Base-by-base conservation (phyloP, 2,888 invertebrate species). In the Trichogramma dendrolimi region DNA sequence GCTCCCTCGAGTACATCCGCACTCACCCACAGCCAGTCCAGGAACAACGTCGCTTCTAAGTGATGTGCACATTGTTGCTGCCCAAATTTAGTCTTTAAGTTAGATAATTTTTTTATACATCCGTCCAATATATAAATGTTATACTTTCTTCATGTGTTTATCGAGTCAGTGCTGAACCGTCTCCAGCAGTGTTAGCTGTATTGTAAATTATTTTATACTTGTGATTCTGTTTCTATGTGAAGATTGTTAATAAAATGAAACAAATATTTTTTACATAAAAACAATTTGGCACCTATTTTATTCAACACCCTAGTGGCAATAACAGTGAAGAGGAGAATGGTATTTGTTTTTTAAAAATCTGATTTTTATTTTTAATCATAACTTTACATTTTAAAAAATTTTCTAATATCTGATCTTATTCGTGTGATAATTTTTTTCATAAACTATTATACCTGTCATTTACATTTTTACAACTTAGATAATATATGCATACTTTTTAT, bases 1-100 rank as follows among this genome's bases (percentile, higher is more conserved):
- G 70, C 11, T 72, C 78, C 4, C 70, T 76, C 10, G 76, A 75
- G 27, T 76, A 71, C 71, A 72, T 71, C 56, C 72, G 71, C 10
- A 69, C 74, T 11, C 72, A 76, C 61, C 75, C 75, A 1, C 69
- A 66, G 11, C 63, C 64, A 63, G 69, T 69, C 11, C 68, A 70
- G 51, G 58, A 67, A 27, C 27, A 27, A 27, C 27, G 27, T 27
- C 27, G 27, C 27, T 27, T 27, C 27, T 27, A 27, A 27, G 27
- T 27, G 27, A 27, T 27, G 27, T 27, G 27, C 27, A 27, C 27
- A 27, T 27, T 27, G 27, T 27, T 2, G 27, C 27, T 27, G 27
- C 0, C 27, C 27, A 27, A 27, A 27, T 27, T 27, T 27, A 27
- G 27, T 27, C 27, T 27, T 27, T 27, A 27, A 27, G 27, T 27